A percentile compares a stretch with the other conserved stretches of the same genome.
phyloP scores from a whole-genome alignment of 1,140 invertebrate genomes.

The Macrosteles quadrilineatus region DNA sequence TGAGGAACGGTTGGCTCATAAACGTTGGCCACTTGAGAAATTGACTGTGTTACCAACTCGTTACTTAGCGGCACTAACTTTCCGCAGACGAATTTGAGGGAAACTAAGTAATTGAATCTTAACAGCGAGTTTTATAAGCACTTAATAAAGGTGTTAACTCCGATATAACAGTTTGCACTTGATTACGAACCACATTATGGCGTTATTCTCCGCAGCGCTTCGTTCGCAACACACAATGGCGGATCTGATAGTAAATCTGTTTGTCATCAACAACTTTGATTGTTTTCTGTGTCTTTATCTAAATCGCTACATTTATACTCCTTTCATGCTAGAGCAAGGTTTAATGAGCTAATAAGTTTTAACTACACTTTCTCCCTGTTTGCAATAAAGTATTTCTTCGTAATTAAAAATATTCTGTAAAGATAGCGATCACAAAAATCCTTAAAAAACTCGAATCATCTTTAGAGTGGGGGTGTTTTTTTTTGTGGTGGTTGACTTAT shows the following conservation, averaged over 20 bases:
- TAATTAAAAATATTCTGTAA: too few species aligned
- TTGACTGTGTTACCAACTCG: neutral
- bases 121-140: neutral
- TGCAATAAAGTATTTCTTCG: too few species aligned
- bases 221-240: neutral
- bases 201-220: too few species aligned
- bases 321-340: too few species aligned
- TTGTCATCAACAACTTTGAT: neutral
- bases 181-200: neutral
- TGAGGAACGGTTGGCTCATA: neutral
- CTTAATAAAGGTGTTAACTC: constrained; percentile 3
- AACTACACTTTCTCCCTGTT: too few species aligned
- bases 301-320: too few species aligned
- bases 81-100: constrained; percentile 6
- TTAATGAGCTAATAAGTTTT: too few species aligned
- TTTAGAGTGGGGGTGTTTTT: too few species aligned
- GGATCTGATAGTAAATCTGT: neutral
- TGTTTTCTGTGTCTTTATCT: too few species aligned
- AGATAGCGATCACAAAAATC: too few species aligned
- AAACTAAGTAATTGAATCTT: constrained; percentile 17
- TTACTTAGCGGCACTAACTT: constrained; percentile 11
- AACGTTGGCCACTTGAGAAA: constrained; percentile 4
- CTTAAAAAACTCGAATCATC: too few species aligned
- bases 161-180: neutral
- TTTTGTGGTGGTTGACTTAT: too few species aligned